Base-by-base conservation (phyloP, 1,140 invertebrate genomes). In the Vollenhovia emeryi region DNA sequence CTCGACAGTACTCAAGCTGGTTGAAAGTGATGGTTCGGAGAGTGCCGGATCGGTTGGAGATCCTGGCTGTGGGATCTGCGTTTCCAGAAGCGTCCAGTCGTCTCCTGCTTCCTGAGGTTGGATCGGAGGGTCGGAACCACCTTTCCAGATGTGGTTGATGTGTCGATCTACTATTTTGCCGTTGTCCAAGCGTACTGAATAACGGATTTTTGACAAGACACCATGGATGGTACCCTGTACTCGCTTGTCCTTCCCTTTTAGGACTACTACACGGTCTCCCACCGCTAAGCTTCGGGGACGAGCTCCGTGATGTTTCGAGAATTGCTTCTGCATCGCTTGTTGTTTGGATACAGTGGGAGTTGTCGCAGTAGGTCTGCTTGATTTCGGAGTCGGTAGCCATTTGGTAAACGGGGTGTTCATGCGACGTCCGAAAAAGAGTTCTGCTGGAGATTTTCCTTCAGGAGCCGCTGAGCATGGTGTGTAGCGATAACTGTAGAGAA, bases 101-200 rank as follows among this genome's bases (percentile, higher is more conserved):
- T 36, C 36, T 36, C 36, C 36, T 36, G 36, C 36, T 36, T 36
- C 36, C 36, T 36, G 36, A 36, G 36, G 3, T 36, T 36, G 36
- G 36, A 36, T 36, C 36, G 59, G 2, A 1, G 15, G 1, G n/a
- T 1, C 0, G 18, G 30, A 69, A 45, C 36, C 36, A 1, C 66
- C n/a, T 24, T 50, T 69, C 66, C 40, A 69, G n/a, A 69, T 69
- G n/a, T 69, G 21, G 7, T 69, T 69, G 33, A 69, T 69, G 7
- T 68, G 9, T 18, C n/a, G n/a, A 6, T 69, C 40, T 0, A 69
- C 1, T 18, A 13, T 45, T 21, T 11, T 21, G 4, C 33, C 64
- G 36, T 68, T 8, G 0, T 68, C 24, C 2, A 69, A 8, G n/a
- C 40, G 5, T 15, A 69, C 64, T 3, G 40, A 69, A 3, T 69